Conservation (phyloP, 2,113 vertebrate species). For the Columba janthina region DNA sequence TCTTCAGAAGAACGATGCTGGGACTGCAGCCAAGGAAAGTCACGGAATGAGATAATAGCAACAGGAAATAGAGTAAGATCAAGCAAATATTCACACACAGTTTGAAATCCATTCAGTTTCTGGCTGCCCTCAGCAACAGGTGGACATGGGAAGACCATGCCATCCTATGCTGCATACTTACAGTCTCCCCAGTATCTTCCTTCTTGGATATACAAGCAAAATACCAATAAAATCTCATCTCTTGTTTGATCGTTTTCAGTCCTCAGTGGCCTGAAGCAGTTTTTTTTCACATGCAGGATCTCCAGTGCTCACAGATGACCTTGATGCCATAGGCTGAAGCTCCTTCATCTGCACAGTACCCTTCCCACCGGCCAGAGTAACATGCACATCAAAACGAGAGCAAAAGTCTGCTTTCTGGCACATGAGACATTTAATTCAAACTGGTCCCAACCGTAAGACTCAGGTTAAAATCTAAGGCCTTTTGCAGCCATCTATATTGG, state of each 20-base stretch:
- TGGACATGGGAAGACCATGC: not conserved
- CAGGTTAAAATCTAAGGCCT: not conserved
- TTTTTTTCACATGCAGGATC: not conserved
- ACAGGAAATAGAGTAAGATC: not conserved
- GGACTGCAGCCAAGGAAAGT: not conserved
- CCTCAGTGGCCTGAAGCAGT: not conserved
- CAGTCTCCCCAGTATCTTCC: not conserved
- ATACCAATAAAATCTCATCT: not conserved
- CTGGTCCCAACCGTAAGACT: not conserved
- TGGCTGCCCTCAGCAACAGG: not conserved
- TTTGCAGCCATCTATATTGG: not conserved
- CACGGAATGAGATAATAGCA: not conserved
- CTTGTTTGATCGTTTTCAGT: not conserved
- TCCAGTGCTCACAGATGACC: not conserved
- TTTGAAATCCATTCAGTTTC: not conserved
- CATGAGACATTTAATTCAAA: rapidly evolving
- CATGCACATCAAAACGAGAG: not conserved
- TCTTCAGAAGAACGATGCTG: not conserved
- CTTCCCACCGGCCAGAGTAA: not conserved
- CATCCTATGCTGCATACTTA: not conserved
- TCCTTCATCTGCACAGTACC: not conserved
- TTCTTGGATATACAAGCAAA: not conserved
- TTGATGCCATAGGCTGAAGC: not conserved
- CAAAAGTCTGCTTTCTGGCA: not conserved
- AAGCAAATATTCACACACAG: not conserved